A percentile compares a stretch with the other conserved stretches of the same genome.
Evolutionary conservation across 2,888 invertebrate species (phyloP).

Genomic region (Poecilus cupreus): DNA sequence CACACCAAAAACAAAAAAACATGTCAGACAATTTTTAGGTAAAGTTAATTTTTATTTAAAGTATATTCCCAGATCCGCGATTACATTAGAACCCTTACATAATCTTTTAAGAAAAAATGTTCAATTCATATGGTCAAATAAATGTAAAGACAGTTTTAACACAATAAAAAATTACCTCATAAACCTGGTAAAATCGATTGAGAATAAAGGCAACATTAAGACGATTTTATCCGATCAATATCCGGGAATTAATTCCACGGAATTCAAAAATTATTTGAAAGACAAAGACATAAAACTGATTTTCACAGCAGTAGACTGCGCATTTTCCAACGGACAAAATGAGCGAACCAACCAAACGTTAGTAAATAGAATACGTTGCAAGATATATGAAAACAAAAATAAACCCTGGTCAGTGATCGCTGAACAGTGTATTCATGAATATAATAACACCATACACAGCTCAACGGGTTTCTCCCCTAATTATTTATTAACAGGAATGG

Average conservation of each 20-base stretch:
- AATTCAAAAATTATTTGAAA: too few species aligned
- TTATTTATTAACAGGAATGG: too few species aligned
- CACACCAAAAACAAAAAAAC: constrained; percentile 46
- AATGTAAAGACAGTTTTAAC: too few species aligned
- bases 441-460: too few species aligned
- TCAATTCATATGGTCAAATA: too few species aligned
- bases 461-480: too few species aligned
- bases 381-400: too few species aligned
- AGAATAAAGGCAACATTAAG: constrained; percentile 61
- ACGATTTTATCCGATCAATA: constrained; percentile 64
- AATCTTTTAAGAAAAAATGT: too few species aligned
- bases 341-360: constrained; percentile 62
- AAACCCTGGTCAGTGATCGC: too few species aligned
- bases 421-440: too few species aligned
- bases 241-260: constrained; percentile 63
- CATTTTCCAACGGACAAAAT: constrained; percentile 63
- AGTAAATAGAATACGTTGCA: constrained; percentile 62
- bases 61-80: too few species aligned
- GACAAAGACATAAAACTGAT: constrained; percentile 60
- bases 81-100: too few species aligned
- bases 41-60: constrained; percentile 51
- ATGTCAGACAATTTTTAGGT: constrained; percentile 54
- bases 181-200: constrained; percentile 61
- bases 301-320: constrained; percentile 62
- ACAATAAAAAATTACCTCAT: constrained; percentile 7